These are phyloP conservation scores for Parascotia fuliginaria DNA, from an alignment of 2,888 invertebrate species.

Conservation along the genomic window DNA sequence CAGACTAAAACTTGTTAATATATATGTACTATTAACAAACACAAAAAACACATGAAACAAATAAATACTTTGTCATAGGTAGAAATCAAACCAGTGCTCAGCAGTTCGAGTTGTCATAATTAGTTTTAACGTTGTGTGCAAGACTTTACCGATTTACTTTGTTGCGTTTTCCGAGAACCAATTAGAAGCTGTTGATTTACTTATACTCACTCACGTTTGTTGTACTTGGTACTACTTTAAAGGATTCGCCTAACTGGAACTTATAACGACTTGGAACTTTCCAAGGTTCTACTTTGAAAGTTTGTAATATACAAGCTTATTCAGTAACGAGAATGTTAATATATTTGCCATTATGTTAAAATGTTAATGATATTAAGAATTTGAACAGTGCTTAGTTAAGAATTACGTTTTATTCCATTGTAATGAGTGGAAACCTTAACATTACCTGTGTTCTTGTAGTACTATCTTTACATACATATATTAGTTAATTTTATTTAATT, in stretches of 20 bases:
- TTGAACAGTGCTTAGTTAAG: not conserved
- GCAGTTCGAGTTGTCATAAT: too few relatives aligned
- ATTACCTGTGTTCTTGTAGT: too few relatives aligned
- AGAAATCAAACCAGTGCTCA: too few relatives aligned
- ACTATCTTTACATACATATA: too few relatives aligned
- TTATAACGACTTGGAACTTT: constrained; percentile 9
- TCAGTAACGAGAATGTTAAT: constrained; percentile 8
- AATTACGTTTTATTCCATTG: too few relatives aligned
- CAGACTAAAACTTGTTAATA: too few relatives aligned
- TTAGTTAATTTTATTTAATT: too few relatives aligned
- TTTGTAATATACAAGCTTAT: constrained; percentile 11
- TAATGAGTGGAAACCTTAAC: not conserved
- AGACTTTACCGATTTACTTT: not conserved
- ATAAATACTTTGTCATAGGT: too few relatives aligned
- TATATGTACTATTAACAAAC: too few relatives aligned
- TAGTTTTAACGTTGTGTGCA: not conserved
- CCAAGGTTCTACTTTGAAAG: constrained; percentile 10
- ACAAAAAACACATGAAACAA: too few relatives aligned
- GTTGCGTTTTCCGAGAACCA: not conserved
- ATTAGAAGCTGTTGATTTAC: constrained; percentile 10
- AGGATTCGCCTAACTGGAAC: constrained; percentile 10
- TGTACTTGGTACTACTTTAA: constrained; percentile 7
- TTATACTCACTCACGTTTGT: constrained; percentile 4
- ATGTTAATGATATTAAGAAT: not conserved
- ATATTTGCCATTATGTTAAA: constrained; percentile 6